These are phyloP conservation scores for Phainopepla nitens DNA, from an alignment of 2,113 vertebrate genomes.

Conservation along the genomic window DNA sequence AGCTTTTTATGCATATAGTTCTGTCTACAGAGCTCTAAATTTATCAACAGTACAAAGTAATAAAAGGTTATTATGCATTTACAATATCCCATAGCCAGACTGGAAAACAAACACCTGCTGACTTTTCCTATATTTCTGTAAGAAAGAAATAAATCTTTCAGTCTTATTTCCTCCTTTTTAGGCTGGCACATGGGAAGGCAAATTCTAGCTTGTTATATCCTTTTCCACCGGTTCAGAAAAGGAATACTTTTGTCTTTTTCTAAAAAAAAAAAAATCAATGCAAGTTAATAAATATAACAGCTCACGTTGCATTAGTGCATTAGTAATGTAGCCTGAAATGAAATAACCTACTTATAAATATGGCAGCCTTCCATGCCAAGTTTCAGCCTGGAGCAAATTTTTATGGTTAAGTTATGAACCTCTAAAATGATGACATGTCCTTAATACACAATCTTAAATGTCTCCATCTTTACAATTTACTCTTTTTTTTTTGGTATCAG, in stretches of 20 bases:
- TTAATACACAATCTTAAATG: slow-evolving; percentile 46
- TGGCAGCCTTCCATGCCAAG: slow-evolving; percentile 40
- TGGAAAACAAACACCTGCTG: not conserved
- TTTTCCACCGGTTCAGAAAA: not conserved
- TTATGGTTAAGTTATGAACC: slow-evolving; percentile 59
- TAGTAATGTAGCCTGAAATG: slow-evolving; percentile 35
- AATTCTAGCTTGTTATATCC: not conserved
- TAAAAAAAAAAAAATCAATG: not conserved
- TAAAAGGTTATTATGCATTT: not conserved
- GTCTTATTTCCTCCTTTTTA: not conserved
- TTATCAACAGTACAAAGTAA: not conserved
- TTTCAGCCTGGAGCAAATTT: slow-evolving; percentile 46
- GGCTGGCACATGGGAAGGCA: not conserved
- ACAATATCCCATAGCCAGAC: not conserved
- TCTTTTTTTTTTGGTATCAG: not conserved
- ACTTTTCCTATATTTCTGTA: not conserved
- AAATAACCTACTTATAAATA: slow-evolving; percentile 59
- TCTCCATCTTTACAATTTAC: slow-evolving; percentile 47
- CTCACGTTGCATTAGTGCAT: not conserved
- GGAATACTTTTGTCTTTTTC: not conserved
- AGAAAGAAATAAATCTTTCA: not conserved
- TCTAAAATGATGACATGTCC: slow-evolving; percentile 22
- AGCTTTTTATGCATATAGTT: not conserved
- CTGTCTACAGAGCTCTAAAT: not conserved
- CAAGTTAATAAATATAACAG: slow-evolving; percentile 37